Evolutionary conservation across 2,888 invertebrate genomes (phyloP), one percentile per base, ranked within the genome.

Genomic region (Toxonevra muliebris): DNA sequence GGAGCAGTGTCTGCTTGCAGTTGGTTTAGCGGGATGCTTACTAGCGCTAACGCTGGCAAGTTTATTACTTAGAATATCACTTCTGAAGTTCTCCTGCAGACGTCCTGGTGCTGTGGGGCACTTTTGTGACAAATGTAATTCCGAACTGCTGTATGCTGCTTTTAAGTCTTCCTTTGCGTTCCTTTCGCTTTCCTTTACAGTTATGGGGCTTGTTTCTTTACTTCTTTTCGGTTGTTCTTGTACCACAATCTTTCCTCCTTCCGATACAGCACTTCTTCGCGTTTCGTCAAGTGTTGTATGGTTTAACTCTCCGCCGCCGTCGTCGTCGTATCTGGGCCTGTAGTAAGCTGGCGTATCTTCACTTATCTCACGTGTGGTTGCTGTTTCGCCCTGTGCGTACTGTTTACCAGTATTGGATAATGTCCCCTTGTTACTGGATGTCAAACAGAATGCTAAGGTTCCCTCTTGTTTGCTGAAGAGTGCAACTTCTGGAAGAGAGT

Each of bases 401-500:
- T 64, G 30, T 60, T 61, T 57, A 57, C 59, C 61, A 64, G 64
- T 61, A 66, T 66, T 60, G 61, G 72, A 62, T 69, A 70, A 50
- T 40, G 57, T 72, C 60, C 71, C 74, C 65, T 73, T 74, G 30
- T 30, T 30, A 7, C 30, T 30, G 62, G 71, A 67, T 66, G 73
- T 74, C 73, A 80, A 80, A 57, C 77, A 76, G 70, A 77, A 74
- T 41, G 76, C 73, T 71, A 76, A 71, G 58, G 63, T 69, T 68
- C 74, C 75, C 70, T 76, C 76, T 67, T 76, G 78, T 70, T 79
- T 82, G 77, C 78, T 79, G 79, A 79, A 79, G 81, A 81, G 78
- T 76, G 81, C 79, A 79, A 84, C 80, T 80, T 83, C 84, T 84
- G 84, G 74, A 84, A 84, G 76, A 81, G 75, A 80, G 72, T 74